Evolutionary conservation across 1,140 invertebrate species (phyloP), one percentile per base, ranked within the genome.

Genomic region (Drosophila sturtevanti): DNA sequence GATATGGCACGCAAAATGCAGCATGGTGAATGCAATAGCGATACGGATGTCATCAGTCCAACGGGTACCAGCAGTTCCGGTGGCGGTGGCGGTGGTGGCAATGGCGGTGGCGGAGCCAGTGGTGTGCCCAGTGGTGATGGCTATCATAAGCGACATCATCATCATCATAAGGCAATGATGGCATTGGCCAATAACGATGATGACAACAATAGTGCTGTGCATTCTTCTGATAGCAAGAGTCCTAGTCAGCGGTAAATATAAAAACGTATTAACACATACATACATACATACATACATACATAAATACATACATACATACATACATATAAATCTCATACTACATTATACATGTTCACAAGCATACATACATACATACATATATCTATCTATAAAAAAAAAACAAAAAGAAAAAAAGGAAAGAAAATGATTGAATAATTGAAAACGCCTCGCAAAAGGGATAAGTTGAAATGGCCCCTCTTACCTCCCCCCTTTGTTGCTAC

Each of bases 201-300:
- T 63, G 94, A 94, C 63, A 94, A 94, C 75, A 94, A 94, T 56
- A 94, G 94, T 79, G 94, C 94, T 81, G 94, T 94, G 68, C 93
- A 93, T 71, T 94, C 94, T 77, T 94, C 94, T 55, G 94, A 94
- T 74, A 93, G 93, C 92, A 95, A 95, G 76, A 95, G 94, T 89
- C 94, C 94, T 21, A 94, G 93, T 78, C 93, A 95, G 90, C 94
- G 94, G 94, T 95, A 87, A 89, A 87, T 80, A 65, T 22, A 18
- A 31, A 31, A 31, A 31, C 27, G 27, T 6, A 31, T 31, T 31
- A 31, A 31, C 27, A 31, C 27, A 31, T 31, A 64, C 37, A 38
- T 31, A 67, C 31, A 41, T 59, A 68, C 77, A 79, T n/a, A 56
- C 58, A 55, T 61, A 69, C 18, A 52, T 54, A 68, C 18, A 24